Evolutionary conservation across 1,140 invertebrate genomes (phyloP).

Genomic region (Colletes gigas): DNA sequence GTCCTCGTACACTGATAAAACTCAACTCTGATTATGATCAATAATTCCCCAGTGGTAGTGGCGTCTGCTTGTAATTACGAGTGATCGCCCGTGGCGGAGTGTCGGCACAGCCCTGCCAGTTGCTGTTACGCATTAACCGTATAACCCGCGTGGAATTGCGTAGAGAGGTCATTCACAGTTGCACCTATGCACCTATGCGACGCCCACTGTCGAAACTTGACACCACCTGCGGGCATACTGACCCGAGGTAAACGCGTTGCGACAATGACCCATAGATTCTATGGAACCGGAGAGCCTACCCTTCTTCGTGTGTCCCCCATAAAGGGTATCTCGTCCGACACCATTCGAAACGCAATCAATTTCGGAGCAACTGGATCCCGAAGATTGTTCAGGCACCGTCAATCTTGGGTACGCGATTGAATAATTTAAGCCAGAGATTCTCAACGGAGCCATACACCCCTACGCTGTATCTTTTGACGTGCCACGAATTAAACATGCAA

Average conservation of each 20-base stretch:
- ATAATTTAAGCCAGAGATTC: too few relatives aligned
- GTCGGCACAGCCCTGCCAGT: slow-evolving; percentile 27
- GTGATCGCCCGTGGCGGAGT: background rate
- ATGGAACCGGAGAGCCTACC: slow-evolving; percentile 12
- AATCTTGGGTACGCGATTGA: too few relatives aligned
- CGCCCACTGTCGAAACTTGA: slow-evolving; percentile 31
- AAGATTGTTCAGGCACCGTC: too few relatives aligned
- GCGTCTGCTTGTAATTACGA: slow-evolving; percentile 53
- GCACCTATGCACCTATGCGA: slow-evolving; percentile 1
- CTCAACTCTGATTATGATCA: slow-evolving; percentile 6
- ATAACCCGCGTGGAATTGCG: slow-evolving; percentile 24
- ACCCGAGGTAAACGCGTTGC: slow-evolving; percentile 1
- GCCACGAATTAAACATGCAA: too few relatives aligned
- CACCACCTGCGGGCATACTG: slow-evolving; percentile 20
- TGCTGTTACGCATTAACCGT: slow-evolving; percentile 55
- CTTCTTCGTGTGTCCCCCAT: background rate
- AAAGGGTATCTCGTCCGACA: background rate
- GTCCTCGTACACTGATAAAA: background rate
- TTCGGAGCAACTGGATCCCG: background rate
- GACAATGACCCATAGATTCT: slow-evolving; percentile 24
- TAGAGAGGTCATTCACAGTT: slow-evolving; percentile 4
- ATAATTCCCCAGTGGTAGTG: slow-evolving; percentile 9
- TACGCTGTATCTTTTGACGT: too few relatives aligned
- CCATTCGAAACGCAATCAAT: background rate
- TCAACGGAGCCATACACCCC: too few relatives aligned